A percentile compares a stretch with the other conserved stretches of the same genome.
Evolutionary conservation across 2,888 invertebrate genomes (phyloP).

Genomic region (Euplexia lucipara): DNA sequence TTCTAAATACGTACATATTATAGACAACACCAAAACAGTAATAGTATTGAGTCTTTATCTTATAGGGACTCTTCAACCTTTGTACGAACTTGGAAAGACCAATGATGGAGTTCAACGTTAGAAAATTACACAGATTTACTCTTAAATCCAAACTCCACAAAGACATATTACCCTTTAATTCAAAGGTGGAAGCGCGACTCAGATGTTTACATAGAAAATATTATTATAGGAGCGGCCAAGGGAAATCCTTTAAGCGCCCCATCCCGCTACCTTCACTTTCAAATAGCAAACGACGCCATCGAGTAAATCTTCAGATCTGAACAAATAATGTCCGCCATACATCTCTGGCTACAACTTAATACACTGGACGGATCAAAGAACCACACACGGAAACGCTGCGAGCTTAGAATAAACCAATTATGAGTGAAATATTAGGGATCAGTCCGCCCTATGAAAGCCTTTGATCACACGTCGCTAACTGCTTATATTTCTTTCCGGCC

Average conservation of each 20-base stretch:
- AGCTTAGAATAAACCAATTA: conserved; percentile 91
- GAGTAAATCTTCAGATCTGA: conserved; percentile 83
- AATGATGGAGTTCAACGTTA: background rate
- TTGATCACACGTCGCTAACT: conserved; percentile 86
- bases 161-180: conserved; percentile 43
- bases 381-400: conserved; percentile 86
- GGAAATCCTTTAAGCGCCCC: conserved; percentile 70
- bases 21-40: too few relatives aligned
- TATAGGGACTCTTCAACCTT: too few relatives aligned
- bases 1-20: too few relatives aligned
- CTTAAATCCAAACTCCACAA: background rate
- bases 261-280: conserved; percentile 68
- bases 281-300: conserved; percentile 81
- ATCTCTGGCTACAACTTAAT: conserved; percentile 88
- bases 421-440: conserved; percentile 91
- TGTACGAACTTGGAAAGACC: too few relatives aligned
- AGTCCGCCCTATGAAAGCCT: conserved; percentile 83
- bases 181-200: conserved; percentile 28
- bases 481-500: conserved; percentile 85
- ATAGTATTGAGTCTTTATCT: too few relatives aligned
- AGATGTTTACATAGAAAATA: conserved; percentile 59
- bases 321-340: conserved; percentile 87
- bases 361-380: conserved; percentile 89
- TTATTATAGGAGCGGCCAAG: conserved; percentile 58
- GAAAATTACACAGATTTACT: conserved; percentile 10